Base-by-base conservation (phyloP, 2,888 invertebrate genomes). In the Phaonia tiefii region DNA sequence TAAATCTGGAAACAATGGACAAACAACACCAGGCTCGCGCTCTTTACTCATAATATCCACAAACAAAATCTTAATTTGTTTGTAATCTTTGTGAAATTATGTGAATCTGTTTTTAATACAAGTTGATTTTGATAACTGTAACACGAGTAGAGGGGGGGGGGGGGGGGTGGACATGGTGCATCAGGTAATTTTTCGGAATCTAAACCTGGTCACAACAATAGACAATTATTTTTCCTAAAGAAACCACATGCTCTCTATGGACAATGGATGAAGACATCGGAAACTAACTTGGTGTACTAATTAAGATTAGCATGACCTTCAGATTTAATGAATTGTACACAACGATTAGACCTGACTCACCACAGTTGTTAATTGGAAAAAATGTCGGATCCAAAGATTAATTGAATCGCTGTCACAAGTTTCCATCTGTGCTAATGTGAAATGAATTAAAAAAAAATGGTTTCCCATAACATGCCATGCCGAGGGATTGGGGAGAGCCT, bases 1-100 rank as follows among this genome's bases (percentile, higher is more conserved):
- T 80, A 58, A 63, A 42, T 22, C 2, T 73, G 15, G 17, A 77
- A 54, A 63, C 56, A 70, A 70, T 70, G 65, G 51, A 66, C 66
- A 72, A 63, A 11, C 31, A 46, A n/a, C n/a, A n/a, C n/a, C n/a
- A 56, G 73, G 46, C 69, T 49, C 58, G 49, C 54, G 31, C 39
- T 8, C 8, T 8, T 71, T 42, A 42, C 25, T 69, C 31, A 74
- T 63, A 25, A 56, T 69, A 54, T 25, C 8, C 15, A 39, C 46
- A 37, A 71, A 56, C 31, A 31, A 37, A 26, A 22, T 65, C 25
- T 26, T 13, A 31, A 42, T 63, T 37, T 63, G 15, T n/a, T 58
- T n/a, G 2, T 5, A 11, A 8, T 13, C 26, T 56, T 42, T 11
- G 37, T 37, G 15, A 42, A 63, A 42, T 63, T 42, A 13, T 63